Evolutionary conservation across 2,113 vertebrate species (phyloP).

Genomic region (Bubo blakistoni): DNA sequence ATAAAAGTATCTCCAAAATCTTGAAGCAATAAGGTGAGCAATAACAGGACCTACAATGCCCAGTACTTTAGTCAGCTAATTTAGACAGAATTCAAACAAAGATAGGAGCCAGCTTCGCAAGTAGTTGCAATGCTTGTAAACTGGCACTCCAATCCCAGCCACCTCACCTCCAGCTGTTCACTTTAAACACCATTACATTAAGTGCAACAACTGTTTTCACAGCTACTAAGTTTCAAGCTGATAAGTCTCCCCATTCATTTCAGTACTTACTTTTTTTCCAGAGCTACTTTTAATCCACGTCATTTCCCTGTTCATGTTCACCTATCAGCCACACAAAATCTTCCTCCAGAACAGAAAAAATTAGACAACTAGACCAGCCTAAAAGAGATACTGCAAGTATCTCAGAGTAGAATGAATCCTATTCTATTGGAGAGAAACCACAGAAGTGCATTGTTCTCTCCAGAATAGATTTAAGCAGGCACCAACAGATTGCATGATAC

Average conservation of each 20-base stretch:
- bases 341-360: not conserved
- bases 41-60: not conserved
- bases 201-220: rapidly evolving
- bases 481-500: not conserved
- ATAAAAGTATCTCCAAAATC: not conserved
- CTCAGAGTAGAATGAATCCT: not conserved
- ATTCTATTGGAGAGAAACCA: not conserved
- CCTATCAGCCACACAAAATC: too few species aligned
- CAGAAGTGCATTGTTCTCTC: not conserved
- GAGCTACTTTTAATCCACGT: too few species aligned
- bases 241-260: not conserved
- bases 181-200: not conserved
- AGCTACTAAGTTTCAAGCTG: not conserved
- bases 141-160: not conserved
- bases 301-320: too few species aligned
- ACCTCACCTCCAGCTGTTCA: not conserved
- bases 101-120: not conserved
- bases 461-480: not conserved
- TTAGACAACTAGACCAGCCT: not conserved
- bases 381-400: not conserved
- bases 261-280: not conserved
- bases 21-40: not conserved
- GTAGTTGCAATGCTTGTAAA: not conserved
- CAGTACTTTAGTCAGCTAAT: not conserved
- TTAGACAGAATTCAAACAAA: not conserved